phyloP scores from a whole-genome alignment of 1,140 invertebrate species.

The Palaemon carinicauda region DNA sequence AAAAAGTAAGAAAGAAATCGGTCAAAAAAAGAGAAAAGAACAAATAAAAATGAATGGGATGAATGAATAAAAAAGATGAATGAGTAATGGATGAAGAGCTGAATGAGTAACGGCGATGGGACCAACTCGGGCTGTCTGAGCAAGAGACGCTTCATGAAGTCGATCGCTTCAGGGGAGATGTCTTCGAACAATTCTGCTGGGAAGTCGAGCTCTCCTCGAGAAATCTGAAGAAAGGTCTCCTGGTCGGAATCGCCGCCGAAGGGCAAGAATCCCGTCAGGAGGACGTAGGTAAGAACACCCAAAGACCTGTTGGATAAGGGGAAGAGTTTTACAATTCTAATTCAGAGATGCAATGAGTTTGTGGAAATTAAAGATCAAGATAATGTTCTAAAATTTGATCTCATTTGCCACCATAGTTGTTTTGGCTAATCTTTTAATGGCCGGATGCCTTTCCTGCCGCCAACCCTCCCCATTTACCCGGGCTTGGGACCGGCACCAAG shows the following conservation, averaged over 20 bases:
- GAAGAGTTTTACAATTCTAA: too few species aligned
- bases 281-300: conserved; percentile 79
- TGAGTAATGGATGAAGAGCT: too few species aligned
- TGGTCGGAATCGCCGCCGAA: conserved; percentile 80
- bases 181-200: conserved; percentile 87
- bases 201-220: conserved; percentile 76
- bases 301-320: conserved; percentile 69
- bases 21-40: too few species aligned
- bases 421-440: too few species aligned
- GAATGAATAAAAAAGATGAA: background rate
- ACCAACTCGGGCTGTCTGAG: conserved; percentile 73
- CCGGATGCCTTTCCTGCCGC: too few species aligned
- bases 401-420: too few species aligned
- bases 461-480: too few species aligned
- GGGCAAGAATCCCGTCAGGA: conserved; percentile 79
- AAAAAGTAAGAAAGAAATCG: conserved; percentile 17
- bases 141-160: conserved; percentile 76
- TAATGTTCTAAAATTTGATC: too few species aligned
- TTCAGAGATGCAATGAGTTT: background rate
- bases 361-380: background rate
- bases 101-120: too few species aligned
- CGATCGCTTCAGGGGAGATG: conserved; percentile 81
- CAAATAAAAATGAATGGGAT: too few species aligned
- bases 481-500: too few species aligned
- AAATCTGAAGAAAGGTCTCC: conserved; percentile 72